Percentiles rank a stretch among this genome's conserved stretches.
phyloP scores from a whole-genome alignment of 2,113 vertebrate species.

The Hystrix cristata region DNA sequence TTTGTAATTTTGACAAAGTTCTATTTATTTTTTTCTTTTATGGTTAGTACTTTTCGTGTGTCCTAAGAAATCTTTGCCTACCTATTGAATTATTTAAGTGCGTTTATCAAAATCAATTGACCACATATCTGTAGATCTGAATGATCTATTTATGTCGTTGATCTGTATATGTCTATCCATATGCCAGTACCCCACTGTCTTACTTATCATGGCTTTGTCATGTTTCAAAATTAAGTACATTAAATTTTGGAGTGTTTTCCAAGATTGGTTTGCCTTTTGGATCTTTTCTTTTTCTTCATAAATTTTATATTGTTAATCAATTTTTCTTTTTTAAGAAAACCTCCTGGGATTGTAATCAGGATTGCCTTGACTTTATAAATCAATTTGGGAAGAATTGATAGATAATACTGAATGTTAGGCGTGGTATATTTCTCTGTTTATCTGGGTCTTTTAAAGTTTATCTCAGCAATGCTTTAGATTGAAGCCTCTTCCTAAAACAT shows the following conservation, averaged over 20 bases:
- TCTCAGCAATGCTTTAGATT: neutral
- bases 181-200: neutral
- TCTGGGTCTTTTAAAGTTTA: constrained; percentile 53
- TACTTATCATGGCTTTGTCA: neutral
- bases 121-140: neutral
- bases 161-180: neutral
- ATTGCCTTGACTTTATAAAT: constrained; percentile 36
- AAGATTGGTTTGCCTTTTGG: constrained; percentile 43
- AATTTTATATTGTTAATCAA: constrained; percentile 30
- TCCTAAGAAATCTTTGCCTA: constrained; percentile 40
- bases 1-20: constrained; percentile 58
- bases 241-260: constrained; percentile 42
- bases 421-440: neutral
- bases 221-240: constrained; percentile 36
- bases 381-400: constrained; percentile 24
- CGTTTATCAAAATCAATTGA: constrained; percentile 44
- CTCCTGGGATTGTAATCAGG: neutral
- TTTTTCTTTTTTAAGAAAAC: constrained; percentile 23
- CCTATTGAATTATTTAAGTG: neutral
- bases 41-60: constrained; percentile 6
- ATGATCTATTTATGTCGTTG: constrained; percentile 9
- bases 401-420: neutral
- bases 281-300: constrained; percentile 37
- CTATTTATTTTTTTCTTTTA: constrained; percentile 58
- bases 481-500: neutral